phyloP scores from a whole-genome alignment of 2,797 vertebrate species.

The Silurus aristotelis region DNA sequence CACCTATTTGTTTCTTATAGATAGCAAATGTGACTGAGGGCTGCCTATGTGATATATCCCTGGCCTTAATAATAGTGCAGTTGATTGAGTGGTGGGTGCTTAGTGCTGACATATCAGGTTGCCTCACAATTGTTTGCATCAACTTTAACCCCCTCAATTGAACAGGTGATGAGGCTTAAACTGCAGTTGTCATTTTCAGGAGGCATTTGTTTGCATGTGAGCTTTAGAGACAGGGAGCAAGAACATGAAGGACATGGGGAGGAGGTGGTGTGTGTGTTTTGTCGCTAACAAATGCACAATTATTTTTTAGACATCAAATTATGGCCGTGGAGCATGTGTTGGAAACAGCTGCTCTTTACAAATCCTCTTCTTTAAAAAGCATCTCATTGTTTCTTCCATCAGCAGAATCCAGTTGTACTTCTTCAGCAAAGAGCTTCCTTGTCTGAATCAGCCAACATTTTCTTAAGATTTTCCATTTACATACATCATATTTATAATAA shows the following conservation, averaged over 20 bases:
- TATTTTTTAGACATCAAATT: constrained; percentile 63
- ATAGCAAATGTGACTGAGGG: constrained; percentile 72
- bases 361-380: constrained; percentile 34
- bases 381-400: constrained; percentile 15
- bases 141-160: constrained; percentile 65
- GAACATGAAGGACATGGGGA: constrained; percentile 20
- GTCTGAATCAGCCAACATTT: not conserved
- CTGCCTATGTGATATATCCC: constrained; percentile 66
- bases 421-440: not conserved
- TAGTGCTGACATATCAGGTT: constrained; percentile 67
- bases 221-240: constrained; percentile 7
- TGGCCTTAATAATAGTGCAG: constrained; percentile 60
- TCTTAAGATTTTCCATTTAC: not conserved
- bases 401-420: not conserved
- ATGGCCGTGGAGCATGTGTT: constrained; percentile 59
- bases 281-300: constrained; percentile 38
- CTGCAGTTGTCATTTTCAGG: constrained; percentile 65
- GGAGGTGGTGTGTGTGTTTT: constrained; percentile 36
- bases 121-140: constrained; percentile 69
- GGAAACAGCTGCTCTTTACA: constrained; percentile 65
- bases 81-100: constrained; percentile 65
- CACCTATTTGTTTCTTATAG: constrained; percentile 60
- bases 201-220: constrained; percentile 40
- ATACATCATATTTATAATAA: not conserved
- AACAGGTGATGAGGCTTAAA: constrained; percentile 74